A percentile compares a stretch with the other conserved stretches of the same genome.
Evolutionary conservation across 2,888 invertebrate genomes (phyloP).

Genomic region (Conistra vaccinii): DNA sequence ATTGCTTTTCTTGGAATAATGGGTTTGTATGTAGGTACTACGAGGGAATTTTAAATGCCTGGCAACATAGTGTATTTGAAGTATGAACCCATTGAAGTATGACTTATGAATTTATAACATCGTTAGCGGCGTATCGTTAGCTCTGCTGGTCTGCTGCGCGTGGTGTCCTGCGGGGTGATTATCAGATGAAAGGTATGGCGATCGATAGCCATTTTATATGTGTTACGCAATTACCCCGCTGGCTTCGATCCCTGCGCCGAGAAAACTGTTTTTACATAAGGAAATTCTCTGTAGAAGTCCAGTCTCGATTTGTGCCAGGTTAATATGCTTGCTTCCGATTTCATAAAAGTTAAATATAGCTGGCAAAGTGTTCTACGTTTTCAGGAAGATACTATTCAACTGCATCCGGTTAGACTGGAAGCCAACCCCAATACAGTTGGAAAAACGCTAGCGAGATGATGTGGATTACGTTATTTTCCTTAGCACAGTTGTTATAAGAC

Average conservation of each 20-base stretch:
- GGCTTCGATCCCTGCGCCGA: background rate
- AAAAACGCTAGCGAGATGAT: background rate
- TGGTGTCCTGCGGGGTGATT: no score
- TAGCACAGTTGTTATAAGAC: constrained; percentile 3
- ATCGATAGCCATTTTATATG: no score
- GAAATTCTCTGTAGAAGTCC: no score
- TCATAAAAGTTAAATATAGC: background rate
- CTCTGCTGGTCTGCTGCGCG: background rate
- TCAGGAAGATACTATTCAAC: background rate
- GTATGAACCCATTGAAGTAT: background rate
- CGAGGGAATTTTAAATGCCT: background rate
- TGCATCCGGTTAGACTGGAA: background rate
- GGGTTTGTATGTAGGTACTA: background rate
- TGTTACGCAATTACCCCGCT: no score
- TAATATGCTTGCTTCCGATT: background rate
- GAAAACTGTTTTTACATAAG: no score
- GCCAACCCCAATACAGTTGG: background rate
- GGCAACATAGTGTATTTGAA: background rate
- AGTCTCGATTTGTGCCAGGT: background rate
- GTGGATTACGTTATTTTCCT: background rate
- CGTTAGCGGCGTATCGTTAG: background rate
- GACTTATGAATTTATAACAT: background rate
- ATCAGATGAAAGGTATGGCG: no score
- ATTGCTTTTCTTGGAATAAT: constrained; percentile 10
- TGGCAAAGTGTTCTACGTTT: background rate